phyloP scores from a whole-genome alignment of 2,888 invertebrate genomes.

The Ischnura elegans region DNA sequence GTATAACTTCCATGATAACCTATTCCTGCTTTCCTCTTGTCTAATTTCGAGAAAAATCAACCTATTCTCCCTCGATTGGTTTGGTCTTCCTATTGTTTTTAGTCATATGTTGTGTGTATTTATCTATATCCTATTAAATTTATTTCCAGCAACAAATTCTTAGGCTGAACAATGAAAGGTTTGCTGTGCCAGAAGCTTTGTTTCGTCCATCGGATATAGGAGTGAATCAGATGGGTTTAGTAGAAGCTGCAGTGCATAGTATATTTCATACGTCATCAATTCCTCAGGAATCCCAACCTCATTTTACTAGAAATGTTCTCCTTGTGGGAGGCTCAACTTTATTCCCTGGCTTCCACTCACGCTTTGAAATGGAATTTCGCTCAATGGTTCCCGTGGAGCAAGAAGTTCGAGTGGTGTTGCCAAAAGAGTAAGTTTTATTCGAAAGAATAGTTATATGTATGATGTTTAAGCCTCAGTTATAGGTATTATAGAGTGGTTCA shows the following conservation, averaged over 20 bases:
- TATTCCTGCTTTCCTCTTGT: too few relatives aligned
- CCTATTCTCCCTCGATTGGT: too few relatives aligned
- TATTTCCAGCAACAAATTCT: slow-evolving; percentile 86
- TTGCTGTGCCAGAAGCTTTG: slow-evolving; percentile 95
- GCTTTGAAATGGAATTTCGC: slow-evolving; percentile 88
- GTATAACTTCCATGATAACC: too few relatives aligned
- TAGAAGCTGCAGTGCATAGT: slow-evolving; percentile 91
- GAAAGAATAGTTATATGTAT: too few relatives aligned
- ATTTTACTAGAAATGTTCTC: slow-evolving; percentile 90
- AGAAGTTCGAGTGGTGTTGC: slow-evolving; percentile 86
- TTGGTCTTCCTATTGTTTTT: neutral
- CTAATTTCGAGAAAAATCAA: too few relatives aligned
- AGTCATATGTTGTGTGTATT: neutral
- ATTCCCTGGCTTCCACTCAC: slow-evolving; percentile 91
- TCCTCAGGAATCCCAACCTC: slow-evolving; percentile 86
- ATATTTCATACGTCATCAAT: slow-evolving; percentile 82
- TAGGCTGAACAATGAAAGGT: slow-evolving; percentile 94
- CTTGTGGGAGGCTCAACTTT: slow-evolving; percentile 89
- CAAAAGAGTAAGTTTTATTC: slow-evolving; percentile 82
- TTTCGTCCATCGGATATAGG: slow-evolving; percentile 98
- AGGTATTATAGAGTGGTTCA: too few relatives aligned
- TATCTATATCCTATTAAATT: neutral
- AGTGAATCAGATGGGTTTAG: slow-evolving; percentile 93
- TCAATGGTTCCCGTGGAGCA: slow-evolving; percentile 88
- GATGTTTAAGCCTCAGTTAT: too few relatives aligned